A percentile compares a stretch with the other conserved stretches of the same genome.
phyloP scores from a whole-genome alignment of 1,140 invertebrate genomes.

The Muscidifurax raptorellus region DNA sequence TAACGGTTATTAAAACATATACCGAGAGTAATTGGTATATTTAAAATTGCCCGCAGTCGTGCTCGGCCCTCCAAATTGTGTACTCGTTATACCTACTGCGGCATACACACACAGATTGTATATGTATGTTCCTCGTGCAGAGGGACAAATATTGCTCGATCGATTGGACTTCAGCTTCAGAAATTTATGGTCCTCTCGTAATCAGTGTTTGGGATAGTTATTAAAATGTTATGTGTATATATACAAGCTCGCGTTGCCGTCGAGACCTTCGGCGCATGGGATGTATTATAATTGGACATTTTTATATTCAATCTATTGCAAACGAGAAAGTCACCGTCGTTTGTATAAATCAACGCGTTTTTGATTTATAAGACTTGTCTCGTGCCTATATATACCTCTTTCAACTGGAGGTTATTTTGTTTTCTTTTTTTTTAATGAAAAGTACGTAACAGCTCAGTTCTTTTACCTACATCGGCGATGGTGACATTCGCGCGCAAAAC shows the following conservation, averaged over 20 bases:
- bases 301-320: background rate
- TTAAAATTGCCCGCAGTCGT: slow-evolving; percentile 35
- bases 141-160: slow-evolving; percentile 30
- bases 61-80: background rate
- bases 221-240: slow-evolving; percentile 13
- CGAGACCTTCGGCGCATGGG: background rate
- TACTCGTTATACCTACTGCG: slow-evolving; percentile 20
- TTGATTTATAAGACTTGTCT: background rate
- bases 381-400: background rate
- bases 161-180: slow-evolving; percentile 11
- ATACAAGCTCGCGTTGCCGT: background rate
- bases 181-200: slow-evolving; percentile 17
- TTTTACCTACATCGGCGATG: background rate
- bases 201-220: slow-evolving; percentile 29
- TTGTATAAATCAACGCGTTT: background rate
- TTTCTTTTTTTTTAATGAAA: background rate
- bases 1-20: slow-evolving; percentile 50
- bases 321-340: background rate
- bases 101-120: too few species aligned
- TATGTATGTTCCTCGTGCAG: background rate
- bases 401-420: background rate
- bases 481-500: background rate
- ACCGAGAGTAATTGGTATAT: slow-evolving; percentile 49
- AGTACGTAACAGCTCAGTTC: background rate
- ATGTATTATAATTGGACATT: slow-evolving; percentile 26